Evolutionary conservation across 2,888 invertebrate genomes (phyloP).

Genomic region (Psylliodes chrysocephalus): DNA sequence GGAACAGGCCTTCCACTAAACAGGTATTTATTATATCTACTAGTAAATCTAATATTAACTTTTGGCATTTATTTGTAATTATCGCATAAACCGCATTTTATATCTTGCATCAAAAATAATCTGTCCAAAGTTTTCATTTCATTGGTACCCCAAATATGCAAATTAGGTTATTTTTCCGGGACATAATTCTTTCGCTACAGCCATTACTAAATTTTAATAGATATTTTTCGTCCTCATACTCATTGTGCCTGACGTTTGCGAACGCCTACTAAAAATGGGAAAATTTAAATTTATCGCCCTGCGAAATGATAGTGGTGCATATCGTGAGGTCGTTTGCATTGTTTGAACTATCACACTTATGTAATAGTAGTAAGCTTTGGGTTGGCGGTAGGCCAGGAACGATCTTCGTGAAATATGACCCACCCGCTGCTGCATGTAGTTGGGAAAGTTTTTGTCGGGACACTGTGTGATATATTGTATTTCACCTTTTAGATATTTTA

Average conservation of each 20-base stretch:
- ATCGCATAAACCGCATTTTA: too few species aligned
- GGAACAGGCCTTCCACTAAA: too few species aligned
- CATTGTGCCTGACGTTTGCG: neutral
- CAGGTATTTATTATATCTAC: too few species aligned
- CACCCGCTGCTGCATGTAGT: conserved; percentile 1
- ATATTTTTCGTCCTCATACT: neutral
- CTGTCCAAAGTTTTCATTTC: neutral
- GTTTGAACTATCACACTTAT: conserved; percentile 34
- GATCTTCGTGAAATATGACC: conserved; percentile 24
- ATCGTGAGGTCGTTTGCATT: conserved; percentile 31
- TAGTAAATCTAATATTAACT: too few species aligned
- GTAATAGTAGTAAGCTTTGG: conserved; percentile 28
- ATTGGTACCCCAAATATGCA: neutral
- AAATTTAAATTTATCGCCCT: conserved; percentile 21
- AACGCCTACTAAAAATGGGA: conserved; percentile 11
- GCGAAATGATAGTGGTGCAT: conserved; percentile 28
- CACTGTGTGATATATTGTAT: neutral
- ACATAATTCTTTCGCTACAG: neutral
- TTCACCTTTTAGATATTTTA: conserved; percentile 5
- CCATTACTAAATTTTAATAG: conserved; percentile 2
- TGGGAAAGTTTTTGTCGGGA: conserved; percentile 6
- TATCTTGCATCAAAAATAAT: too few species aligned
- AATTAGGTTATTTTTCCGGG: neutral
- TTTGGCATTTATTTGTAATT: too few species aligned
- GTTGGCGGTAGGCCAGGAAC: conserved; percentile 25